Evolutionary conservation across 2,797 vertebrate species (phyloP), one percentile per base, ranked within the genome.

Genomic region (Brotula barbata): DNA sequence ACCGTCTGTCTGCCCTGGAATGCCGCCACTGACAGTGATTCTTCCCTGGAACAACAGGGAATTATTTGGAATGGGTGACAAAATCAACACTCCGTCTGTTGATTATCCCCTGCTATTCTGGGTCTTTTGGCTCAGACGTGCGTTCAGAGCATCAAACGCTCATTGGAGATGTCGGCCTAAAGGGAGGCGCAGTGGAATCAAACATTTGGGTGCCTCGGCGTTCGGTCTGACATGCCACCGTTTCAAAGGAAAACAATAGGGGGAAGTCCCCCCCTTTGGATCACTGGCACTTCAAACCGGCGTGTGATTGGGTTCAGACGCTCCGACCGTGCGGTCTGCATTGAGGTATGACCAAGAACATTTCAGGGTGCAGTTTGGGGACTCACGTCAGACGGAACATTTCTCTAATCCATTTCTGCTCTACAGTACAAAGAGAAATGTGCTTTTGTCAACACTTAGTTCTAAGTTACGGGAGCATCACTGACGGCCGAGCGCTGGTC

Each of bases 51-150:
- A 87, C 81, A 81, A 82, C 76, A 73, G 74, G 68, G 79, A 86
- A 79, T 80, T 85, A 83, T 88, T 85, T 84, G 75, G 81, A 72
- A 82, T 80, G 71, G 65, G 77, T 73, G 72, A 60, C 67, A 80
- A 87, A 85, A 82, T 70, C 81, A 85, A 88, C 86, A 82, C 68
- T 64, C 68, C 62, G 81, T 83, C 80, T 89, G 80, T 84, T 69
- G 73, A 81, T 85, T 81, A 76, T 85, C 69, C 82, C 77, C 70
- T 72, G 76, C 80, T 80, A 78, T 81, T 82, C 77, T 62, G 66
- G 83, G 77, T 84, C 75, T 69, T 82, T 78, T 83, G 82, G 83
- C 71, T 83, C 61, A 15, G 48, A 64, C 75, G 68, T 60, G 68
- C 67, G 70, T 79, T 87, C 63, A 64, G 37, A 79, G 80, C 76